Evolutionary conservation across 2,797 vertebrate genomes (phyloP), one percentile per base, ranked within the genome.

Genomic region (Graptemys geographica): DNA sequence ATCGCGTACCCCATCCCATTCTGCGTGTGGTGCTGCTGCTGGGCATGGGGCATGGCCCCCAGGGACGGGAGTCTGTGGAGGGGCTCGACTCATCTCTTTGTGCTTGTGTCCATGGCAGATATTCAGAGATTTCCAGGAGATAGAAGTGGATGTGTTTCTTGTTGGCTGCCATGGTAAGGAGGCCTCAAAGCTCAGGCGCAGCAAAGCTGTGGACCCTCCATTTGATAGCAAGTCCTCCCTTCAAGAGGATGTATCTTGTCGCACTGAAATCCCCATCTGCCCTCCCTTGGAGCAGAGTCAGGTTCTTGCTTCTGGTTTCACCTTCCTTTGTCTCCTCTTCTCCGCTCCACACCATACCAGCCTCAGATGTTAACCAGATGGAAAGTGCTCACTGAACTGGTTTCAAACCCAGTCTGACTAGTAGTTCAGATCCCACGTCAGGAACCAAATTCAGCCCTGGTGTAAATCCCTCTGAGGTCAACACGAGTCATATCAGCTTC

Each of bases 61-160:
- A 4, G 59, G 3, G 31, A 18, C 6, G 13, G 6, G 4, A 52
- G 55, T 57, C 91, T 51, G 11, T 8, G 18, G 16, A n/a, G 53
- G 21, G 44, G 44, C 47, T 87, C 44, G 15, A 27, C 56, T 83
- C 28, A 28, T 8, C 82, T 65, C 84, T 82, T 55, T 76, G 37
- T 83, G 51, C 79, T 96, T 97, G 90, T 96, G 79, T 62, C 56
- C 86, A 78, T 96, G 97, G 82, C 98, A 99, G 99, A 99, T 99
- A 98, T 98, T 97, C 91, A 98, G 79, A 41, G 99, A 99, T 97
- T 99, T 99, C 79, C 98, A 74, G 47, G 98, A 99, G 85, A 98
- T 99, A 74, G 99, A 99, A 92, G 98, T 99, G 59, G 98, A 99
- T 0, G 99, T 99, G 79, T 97, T 99, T 79, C 52, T 99, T 4